These are phyloP conservation scores for Trachymyrmex cornetzi DNA, from an alignment of 1,140 invertebrate species.

Conservation along the genomic window DNA sequence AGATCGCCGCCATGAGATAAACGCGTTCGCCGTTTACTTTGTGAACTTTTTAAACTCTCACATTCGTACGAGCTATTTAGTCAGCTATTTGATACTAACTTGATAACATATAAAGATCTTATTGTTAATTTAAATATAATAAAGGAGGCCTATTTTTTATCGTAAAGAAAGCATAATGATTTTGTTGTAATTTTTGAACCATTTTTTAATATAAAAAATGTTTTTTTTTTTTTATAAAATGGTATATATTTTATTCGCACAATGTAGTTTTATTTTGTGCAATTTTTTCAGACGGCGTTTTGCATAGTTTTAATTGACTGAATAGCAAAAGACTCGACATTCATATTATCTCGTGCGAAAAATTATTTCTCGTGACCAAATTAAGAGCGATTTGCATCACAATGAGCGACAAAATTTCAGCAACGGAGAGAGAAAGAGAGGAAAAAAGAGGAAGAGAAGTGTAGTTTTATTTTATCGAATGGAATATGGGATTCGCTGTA, in stretches of 20 bases:
- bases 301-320: not conserved
- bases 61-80: not conserved
- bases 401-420: not conserved
- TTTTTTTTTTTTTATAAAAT: not conserved
- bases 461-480: constrained; percentile 16
- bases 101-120: not conserved
- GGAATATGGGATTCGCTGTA: constrained; percentile 16
- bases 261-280: not conserved
- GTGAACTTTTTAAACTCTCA: not conserved
- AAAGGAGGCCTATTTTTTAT: not conserved
- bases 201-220: not conserved
- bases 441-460: not conserved
- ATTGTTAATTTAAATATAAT: not conserved
- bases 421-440: not conserved
- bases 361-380: not conserved
- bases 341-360: not conserved
- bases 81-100: not conserved
- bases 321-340: constrained; percentile 12
- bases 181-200: not conserved
- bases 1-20: constrained; percentile 45
- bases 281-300: not conserved
- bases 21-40: not conserved
- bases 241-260: not conserved
- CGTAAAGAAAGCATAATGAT: too few relatives aligned
- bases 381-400: not conserved